Percentiles rank a stretch among this genome's conserved stretches.
phyloP scores from a whole-genome alignment of 2,113 vertebrate genomes.

The Sylvilagus bachmani region DNA sequence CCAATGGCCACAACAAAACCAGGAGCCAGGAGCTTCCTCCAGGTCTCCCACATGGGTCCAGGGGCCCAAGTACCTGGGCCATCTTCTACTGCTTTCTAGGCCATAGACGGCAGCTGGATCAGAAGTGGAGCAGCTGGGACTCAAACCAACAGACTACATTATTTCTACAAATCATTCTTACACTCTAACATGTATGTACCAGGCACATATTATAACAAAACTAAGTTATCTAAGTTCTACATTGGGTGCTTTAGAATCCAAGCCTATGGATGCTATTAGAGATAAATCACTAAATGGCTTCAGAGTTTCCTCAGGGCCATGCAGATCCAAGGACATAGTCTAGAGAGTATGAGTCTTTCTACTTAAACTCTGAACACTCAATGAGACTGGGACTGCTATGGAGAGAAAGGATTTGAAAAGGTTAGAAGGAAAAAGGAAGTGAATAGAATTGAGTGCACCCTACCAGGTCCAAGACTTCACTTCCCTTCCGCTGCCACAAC shows the following conservation, averaged over 20 bases:
- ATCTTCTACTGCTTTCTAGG: too few species aligned
- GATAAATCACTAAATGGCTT: not conserved
- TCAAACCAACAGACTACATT: not conserved
- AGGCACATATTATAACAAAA: not conserved
- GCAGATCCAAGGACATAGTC: not conserved
- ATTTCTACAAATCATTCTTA: not conserved
- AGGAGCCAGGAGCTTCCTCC: too few species aligned
- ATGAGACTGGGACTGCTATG: not conserved
- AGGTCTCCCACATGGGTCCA: too few species aligned
- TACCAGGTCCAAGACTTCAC: not conserved
- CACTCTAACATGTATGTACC: not conserved
- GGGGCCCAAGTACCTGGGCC: too few species aligned
- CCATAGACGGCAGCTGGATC: too few species aligned
- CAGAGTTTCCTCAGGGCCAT: not conserved
- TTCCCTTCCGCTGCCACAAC: not conserved
- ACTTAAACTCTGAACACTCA: not conserved
- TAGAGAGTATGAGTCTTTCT: not conserved
- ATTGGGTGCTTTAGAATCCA: not conserved
- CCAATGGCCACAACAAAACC: too few species aligned
- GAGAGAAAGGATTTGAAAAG: slow-evolving; percentile 18
- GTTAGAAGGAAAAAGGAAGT: not conserved
- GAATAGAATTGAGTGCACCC: not conserved
- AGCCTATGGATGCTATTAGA: not conserved
- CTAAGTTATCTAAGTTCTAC: slow-evolving; percentile 15
- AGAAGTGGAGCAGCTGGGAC: too few species aligned